A percentile compares a stretch with the other conserved stretches of the same genome.
Conservation (phyloP, 1,140 invertebrate species). For the Monochamus saltuarius region DNA sequence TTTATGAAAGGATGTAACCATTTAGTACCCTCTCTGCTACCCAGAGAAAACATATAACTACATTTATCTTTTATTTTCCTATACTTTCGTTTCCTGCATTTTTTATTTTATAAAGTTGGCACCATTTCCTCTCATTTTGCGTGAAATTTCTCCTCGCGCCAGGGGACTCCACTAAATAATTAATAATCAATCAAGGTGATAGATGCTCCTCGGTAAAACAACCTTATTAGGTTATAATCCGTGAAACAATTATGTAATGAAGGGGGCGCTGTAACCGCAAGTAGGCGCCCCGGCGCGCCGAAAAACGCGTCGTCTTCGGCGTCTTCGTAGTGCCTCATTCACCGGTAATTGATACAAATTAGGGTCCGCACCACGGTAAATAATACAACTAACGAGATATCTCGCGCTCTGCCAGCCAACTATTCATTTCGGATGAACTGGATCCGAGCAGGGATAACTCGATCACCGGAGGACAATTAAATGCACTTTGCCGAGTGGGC, state of each 20-base stretch:
- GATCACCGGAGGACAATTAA: constrained; percentile 22
- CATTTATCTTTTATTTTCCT: no score
- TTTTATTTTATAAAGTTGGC: background rate
- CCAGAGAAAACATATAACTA: no score
- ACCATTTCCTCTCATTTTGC: background rate
- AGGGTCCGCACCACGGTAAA: constrained; percentile 20
- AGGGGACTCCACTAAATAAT: background rate
- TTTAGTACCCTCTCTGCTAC: no score
- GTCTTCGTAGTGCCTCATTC: constrained; percentile 19
- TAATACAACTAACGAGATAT: constrained; percentile 21
- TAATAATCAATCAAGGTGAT: constrained; percentile 15
- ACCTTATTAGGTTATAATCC: constrained; percentile 15
- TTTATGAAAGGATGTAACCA: no score
- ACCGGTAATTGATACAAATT: constrained; percentile 25
- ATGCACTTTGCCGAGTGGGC: constrained; percentile 21
- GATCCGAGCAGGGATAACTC: constrained; percentile 16
- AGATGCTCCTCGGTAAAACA: constrained; percentile 6
- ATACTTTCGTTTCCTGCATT: no score
- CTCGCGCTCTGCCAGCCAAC: constrained; percentile 6
- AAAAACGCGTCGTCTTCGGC: constrained; percentile 6
- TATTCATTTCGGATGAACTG: constrained; percentile 17
- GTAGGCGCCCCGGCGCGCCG: background rate
- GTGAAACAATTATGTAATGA: constrained; percentile 16
- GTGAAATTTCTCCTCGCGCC: background rate
- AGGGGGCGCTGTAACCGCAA: background rate